Conservation (phyloP, 2,113 vertebrate genomes). For the Capreolus pygargus region DNA sequence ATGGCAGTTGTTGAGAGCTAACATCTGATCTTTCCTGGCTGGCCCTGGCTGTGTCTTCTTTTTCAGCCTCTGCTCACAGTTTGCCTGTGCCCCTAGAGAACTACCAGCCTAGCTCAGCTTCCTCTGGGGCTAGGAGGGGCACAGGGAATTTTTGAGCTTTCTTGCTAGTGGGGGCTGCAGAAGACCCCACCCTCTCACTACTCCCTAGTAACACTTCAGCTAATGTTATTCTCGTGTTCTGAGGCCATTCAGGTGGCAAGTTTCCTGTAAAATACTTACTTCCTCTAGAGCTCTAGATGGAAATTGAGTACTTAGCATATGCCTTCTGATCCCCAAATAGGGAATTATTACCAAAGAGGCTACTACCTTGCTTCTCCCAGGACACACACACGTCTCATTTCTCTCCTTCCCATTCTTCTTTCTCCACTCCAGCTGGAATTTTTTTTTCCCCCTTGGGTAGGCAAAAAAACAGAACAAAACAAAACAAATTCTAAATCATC, state of each 20-base stretch:
- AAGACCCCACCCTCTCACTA: neutral
- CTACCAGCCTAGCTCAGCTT: neutral
- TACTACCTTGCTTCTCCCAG: neutral
- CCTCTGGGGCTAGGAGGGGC: neutral
- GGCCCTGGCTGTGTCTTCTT: neutral
- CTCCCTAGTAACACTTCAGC: neutral
- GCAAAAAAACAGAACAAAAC: neutral
- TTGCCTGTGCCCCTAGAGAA: accelerated
- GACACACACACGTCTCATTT: neutral
- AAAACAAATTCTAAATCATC: neutral
- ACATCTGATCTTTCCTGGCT: neutral
- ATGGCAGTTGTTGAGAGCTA: neutral
- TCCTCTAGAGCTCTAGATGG: neutral
- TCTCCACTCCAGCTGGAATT: neutral
- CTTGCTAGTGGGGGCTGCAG: neutral
- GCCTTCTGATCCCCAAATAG: neutral
- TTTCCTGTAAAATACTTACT: neutral
- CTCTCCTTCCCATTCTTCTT: neutral
- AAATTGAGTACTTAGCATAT: neutral
- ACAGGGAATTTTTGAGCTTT: neutral
- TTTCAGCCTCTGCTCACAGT: neutral
- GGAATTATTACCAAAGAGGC: neutral
- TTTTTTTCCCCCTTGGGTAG: neutral
- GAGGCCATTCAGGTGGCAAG: neutral
- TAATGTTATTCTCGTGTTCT: neutral